phyloP scores from a whole-genome alignment of 2,113 vertebrate genomes.

The Alces alces region DNA sequence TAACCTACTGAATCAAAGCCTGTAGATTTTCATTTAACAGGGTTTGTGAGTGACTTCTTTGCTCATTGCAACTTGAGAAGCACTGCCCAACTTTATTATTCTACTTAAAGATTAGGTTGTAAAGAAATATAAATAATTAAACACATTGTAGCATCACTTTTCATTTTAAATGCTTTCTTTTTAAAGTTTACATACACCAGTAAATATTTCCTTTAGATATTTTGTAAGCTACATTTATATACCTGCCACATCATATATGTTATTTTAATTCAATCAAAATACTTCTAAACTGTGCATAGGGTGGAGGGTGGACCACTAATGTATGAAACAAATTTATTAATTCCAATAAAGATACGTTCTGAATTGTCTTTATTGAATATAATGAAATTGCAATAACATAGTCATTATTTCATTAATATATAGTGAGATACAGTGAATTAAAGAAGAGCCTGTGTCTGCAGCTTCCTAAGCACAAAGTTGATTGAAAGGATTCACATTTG shows the following conservation, averaged over 20 bases:
- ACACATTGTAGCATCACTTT: background rate
- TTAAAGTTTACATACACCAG: background rate
- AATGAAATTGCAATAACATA: background rate
- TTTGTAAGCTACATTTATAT: background rate
- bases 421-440: background rate
- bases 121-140: background rate
- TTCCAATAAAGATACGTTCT: background rate
- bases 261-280: background rate
- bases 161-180: background rate
- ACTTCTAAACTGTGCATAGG: background rate
- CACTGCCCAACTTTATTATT: background rate
- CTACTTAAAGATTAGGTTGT: background rate
- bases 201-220: background rate
- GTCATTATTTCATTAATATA: background rate
- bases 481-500: slow-evolving; percentile 59
- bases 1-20: background rate
- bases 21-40: background rate
- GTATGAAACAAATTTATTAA: background rate
- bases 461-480: slow-evolving; percentile 12
- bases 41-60: background rate
- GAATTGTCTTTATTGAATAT: background rate
- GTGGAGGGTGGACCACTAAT: background rate
- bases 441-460: background rate
- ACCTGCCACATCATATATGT: background rate
- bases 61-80: background rate